Base-by-base conservation (phyloP, 2,888 invertebrate genomes). In the Agapostemon virescens region DNA sequence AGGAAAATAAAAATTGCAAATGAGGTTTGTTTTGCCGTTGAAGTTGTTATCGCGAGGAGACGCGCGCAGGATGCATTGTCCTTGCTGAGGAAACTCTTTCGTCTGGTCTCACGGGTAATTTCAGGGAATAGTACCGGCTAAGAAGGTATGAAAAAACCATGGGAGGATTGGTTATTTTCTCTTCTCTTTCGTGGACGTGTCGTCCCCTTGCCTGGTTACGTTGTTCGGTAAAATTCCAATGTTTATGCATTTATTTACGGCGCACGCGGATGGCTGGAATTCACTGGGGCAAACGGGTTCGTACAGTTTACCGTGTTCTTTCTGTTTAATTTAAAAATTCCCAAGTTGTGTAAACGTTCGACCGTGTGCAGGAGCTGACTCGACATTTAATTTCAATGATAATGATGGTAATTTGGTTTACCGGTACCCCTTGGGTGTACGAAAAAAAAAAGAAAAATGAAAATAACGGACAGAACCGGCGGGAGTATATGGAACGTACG, bases 1-100 rank as follows among this genome's bases (percentile, higher is more conserved):
- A 49, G 15, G 11, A 11, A 63, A 68, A 79, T 78, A 71, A 72
- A 79, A 79, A 72, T 77, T 70, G 79, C 79, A 70, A 72, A 78
- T 61, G 66, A 71, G 71, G 36, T 63, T 66, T 67, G 61, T 78
- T 68, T 77, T 61, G 67, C 33, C 42, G 64, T 63, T 68, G 71
- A 78, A 38, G 71, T 71, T 68, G 71, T 67, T 79, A 79, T 79
- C 78, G 67, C 66, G 64, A 15, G 36, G 66, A 52, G 73, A 58
- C 40, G 36, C 30, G 36, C n/a, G 40, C 26, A 1, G 45, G 78
- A 70, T 45, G 42, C 69, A 67, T 61, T 49, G 66, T 70, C 66
- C 58, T 55, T n/a, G 20, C 64, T 45, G n/a, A 20, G 26, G 42
- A 36, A 63, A 63, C 71, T 61, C 42, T 36, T 42, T 42, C 42